Evolutionary conservation across 2,113 vertebrate genomes (phyloP).

Genomic region (Phrynosoma platyrhinos): DNA sequence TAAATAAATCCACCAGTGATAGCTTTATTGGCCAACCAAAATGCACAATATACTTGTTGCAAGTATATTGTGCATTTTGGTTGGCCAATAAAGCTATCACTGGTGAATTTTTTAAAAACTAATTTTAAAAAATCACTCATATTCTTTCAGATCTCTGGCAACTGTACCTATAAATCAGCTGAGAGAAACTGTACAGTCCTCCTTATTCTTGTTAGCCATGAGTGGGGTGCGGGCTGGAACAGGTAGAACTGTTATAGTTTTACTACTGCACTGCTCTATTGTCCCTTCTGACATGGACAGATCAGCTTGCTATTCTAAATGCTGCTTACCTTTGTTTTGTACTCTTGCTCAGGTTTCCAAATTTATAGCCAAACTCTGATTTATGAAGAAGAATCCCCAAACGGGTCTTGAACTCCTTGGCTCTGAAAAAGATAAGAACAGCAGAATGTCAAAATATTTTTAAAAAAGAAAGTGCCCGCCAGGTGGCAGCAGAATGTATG

Average conservation of each 20-base stretch:
- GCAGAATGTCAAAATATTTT: neutral
- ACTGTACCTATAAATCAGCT: neutral
- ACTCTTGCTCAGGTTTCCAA: conserved; percentile 53
- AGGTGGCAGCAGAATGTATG: neutral
- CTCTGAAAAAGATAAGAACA: conserved; percentile 76
- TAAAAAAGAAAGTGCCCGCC: neutral
- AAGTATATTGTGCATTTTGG: no score
- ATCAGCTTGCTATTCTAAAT: neutral
- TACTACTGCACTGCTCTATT: no score
- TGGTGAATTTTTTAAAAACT: no score
- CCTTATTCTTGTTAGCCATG: neutral
- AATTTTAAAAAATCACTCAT: neutral
- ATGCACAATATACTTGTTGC: no score
- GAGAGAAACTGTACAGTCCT: neutral
- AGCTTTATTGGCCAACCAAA: no score
- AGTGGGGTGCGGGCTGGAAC: neutral
- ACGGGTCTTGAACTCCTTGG: conserved; percentile 89
- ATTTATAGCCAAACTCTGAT: conserved; percentile 72
- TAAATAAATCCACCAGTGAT: no score
- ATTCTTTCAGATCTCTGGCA: neutral
- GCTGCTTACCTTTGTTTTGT: conserved; percentile 73
- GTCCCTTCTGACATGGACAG: neutral
- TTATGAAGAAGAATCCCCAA: conserved; percentile 88
- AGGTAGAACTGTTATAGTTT: neutral
- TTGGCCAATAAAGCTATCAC: no score